These are phyloP conservation scores for Rhopilema esculentum DNA, from an alignment of 30 jellyfish, hydroid and myxozoan species.

Conservation along the genomic window DNA sequence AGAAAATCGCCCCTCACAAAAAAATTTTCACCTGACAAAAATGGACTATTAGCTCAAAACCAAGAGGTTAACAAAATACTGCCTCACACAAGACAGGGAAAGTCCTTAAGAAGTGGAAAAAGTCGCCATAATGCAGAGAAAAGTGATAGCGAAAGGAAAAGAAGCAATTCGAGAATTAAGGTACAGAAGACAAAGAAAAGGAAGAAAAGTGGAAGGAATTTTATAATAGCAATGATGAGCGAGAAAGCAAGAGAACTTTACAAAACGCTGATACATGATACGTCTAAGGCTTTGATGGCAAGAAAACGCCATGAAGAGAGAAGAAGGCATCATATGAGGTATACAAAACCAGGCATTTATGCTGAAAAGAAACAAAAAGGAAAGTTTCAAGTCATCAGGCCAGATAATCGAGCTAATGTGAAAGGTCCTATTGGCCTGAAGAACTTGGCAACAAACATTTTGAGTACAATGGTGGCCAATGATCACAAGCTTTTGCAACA, in stretches of 20 bases:
- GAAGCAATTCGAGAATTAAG: not conserved
- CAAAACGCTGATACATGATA: constrained; percentile 58
- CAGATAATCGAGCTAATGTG: not conserved
- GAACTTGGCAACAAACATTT: constrained; percentile 30
- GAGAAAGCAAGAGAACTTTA: constrained; percentile 72
- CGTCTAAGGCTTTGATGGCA: constrained; percentile 49
- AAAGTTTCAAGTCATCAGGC: not conserved
- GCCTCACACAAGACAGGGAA: not conserved
- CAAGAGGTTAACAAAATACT: not conserved
- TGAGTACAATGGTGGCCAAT: constrained; percentile 53
- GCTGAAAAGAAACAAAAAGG: not conserved
- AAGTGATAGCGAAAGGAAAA: not conserved
- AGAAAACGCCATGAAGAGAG: constrained; percentile 27
- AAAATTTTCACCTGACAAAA: no score
- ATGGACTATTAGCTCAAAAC: not conserved
- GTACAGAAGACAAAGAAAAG: not conserved
- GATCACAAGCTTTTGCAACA: constrained; percentile 24
- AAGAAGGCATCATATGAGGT: constrained; percentile 7
- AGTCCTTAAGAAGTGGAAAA: not conserved
- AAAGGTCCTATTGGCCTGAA: not conserved
- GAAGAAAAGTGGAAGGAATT: not conserved
- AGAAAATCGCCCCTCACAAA: no score
- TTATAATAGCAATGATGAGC: constrained; percentile 52
- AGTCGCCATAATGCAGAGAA: not conserved
- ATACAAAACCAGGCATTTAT: not conserved